Base-by-base conservation (phyloP, 1,140 invertebrate genomes). In the Drosophila sp. region DNA sequence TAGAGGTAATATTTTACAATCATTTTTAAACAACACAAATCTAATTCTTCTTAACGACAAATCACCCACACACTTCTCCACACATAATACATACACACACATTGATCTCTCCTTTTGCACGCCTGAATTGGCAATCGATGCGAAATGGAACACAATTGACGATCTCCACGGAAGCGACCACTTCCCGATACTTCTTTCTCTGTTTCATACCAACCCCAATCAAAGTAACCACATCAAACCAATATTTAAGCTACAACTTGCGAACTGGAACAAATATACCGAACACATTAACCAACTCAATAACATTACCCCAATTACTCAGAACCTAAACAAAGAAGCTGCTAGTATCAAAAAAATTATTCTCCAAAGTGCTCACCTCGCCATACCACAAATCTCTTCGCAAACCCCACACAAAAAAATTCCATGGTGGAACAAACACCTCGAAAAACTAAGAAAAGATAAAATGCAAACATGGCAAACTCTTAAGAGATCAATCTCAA, bases 291-390 rank as follows among this genome's bases (percentile, higher is more conserved):
- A n/a, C n/a, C n/a, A n/a, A n/a, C n/a, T n/a, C n/a, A n/a, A n/a
- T n/a, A n/a, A n/a, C n/a, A n/a, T n/a, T n/a, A n/a, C n/a, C n/a
- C n/a, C n/a, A n/a, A n/a, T n/a, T n/a, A n/a, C n/a, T n/a, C n/a
- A n/a, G n/a, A 53, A 65, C 25, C 53, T 56, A 4, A 65, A 65
- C 14, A 65, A 65, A 65, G 63, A 65, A 65, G 7, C 51, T 27
- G 36, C 54, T 7, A 46, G 18, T 21, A 4, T 65, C 4, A 65
- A 45, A 8, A 65, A 34, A 54, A 36, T 46, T 9, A 65, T 65
- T 16, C 51, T 54, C 7, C 50, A 56, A 65, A 65, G 63, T 36
- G 51, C 63, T 7, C 25, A 53, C 38, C 21, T 14, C 11, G 25
- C 61, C 8, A 65, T 56, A 4, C 51, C 62, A 21, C 62, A 65